A percentile compares a stretch with the other conserved stretches of the same genome.
Evolutionary conservation across 2,888 invertebrate genomes (phyloP).

Genomic region (Dendrolimus pini): DNA sequence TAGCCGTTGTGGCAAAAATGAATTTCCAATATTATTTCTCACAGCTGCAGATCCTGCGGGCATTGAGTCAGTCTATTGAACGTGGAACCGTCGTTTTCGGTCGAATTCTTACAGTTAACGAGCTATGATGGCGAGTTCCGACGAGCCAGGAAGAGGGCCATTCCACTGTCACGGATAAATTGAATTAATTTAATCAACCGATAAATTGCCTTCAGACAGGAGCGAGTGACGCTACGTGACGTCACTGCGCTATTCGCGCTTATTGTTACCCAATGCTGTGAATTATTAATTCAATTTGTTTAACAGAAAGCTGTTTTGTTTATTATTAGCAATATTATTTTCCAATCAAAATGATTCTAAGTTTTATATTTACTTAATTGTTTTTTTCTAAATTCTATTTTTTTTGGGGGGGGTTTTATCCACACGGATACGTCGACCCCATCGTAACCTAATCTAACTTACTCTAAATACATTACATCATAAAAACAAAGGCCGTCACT

Average conservation of each 20-base stretch:
- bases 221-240: slow-evolving; percentile 9
- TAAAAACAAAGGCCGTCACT: too few species aligned
- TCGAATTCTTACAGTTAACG: slow-evolving; percentile 53
- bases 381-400: too few species aligned
- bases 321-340: too few species aligned
- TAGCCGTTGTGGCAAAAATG: slow-evolving; percentile 12
- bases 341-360: too few species aligned
- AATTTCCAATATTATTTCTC: slow-evolving; percentile 20
- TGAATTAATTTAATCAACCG: slow-evolving; percentile 68
- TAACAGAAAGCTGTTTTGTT: too few species aligned
- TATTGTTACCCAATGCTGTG: slow-evolving; percentile 24
- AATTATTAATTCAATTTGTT: too few species aligned
- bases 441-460: too few species aligned
- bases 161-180: slow-evolving; percentile 62
- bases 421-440: too few species aligned
- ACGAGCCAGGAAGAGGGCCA: slow-evolving; percentile 55
- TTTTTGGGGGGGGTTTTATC: too few species aligned
- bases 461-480: too few species aligned
- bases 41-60: slow-evolving; percentile 20
- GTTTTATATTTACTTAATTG: too few species aligned
- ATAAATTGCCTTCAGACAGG: slow-evolving; percentile 45
- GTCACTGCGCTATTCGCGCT: slow-evolving; percentile 4
- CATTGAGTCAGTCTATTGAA: slow-evolving; percentile 22
- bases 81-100: slow-evolving; percentile 34
- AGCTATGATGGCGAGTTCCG: slow-evolving; percentile 48